These are phyloP conservation scores for Hyphantria cunea DNA, from an alignment of 1,140 invertebrate species.

Conservation along the genomic window DNA sequence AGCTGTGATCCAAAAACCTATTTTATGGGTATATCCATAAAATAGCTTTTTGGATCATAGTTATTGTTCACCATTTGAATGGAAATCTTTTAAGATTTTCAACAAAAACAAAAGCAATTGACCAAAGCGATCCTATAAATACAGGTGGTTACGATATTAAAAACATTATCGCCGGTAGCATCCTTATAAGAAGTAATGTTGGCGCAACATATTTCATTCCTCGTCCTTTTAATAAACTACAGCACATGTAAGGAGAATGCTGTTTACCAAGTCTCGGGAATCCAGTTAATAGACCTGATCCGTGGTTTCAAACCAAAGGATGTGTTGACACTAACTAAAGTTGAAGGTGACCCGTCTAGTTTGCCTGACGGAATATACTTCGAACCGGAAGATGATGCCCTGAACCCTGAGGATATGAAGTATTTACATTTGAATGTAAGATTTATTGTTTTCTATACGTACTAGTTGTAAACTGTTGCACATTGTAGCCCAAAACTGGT, in stretches of 20 bases:
- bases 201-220: conserved; percentile 11
- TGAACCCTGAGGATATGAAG: conserved; percentile 5
- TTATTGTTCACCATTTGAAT: background rate
- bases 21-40: background rate
- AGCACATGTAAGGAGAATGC: conserved; percentile 30
- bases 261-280: conserved; percentile 31
- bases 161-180: conserved; percentile 28
- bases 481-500: no score
- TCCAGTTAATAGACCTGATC: conserved; percentile 35
- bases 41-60: background rate
- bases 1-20: background rate
- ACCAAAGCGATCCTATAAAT: conserved; percentile 27
- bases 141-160: background rate
- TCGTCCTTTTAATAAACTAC: conserved; percentile 24
- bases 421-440: conserved; percentile 21
- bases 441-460: background rate
- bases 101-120: background rate
- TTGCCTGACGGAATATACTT: conserved; percentile 41
- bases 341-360: conserved; percentile 13
- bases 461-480: no score
- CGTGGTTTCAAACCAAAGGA: conserved; percentile 26
- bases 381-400: conserved; percentile 34
- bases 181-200: conserved; percentile 25
- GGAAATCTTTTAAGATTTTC: background rate
- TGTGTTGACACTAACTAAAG: conserved; percentile 26